These are phyloP conservation scores for Cyclura pinguis DNA, from an alignment of 2,797 vertebrate genomes.

Conservation along the genomic window DNA sequence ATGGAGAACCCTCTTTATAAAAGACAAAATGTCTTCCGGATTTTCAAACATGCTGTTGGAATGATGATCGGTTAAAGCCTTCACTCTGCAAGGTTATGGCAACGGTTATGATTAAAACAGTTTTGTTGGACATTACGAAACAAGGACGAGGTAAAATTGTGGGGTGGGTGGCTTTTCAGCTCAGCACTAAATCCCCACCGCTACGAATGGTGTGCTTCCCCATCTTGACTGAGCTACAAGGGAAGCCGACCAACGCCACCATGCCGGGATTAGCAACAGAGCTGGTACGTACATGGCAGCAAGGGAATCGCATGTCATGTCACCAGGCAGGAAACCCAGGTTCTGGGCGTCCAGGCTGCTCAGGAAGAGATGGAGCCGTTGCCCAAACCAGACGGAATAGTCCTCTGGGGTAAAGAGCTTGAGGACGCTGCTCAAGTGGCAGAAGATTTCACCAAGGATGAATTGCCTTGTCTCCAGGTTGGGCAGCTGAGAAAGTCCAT, in stretches of 20 bases:
- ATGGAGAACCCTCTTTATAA: constrained; percentile 48
- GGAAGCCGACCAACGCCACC: no score
- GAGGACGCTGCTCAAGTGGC: constrained; percentile 32
- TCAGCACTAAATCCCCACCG: neutral
- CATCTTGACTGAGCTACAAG: neutral
- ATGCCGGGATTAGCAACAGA: neutral
- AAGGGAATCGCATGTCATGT: constrained; percentile 56
- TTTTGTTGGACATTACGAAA: no score
- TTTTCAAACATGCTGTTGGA: constrained; percentile 46
- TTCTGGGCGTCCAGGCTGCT: constrained; percentile 42
- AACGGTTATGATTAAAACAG: neutral
- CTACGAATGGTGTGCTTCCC: no score
- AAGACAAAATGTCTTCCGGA: constrained; percentile 47
- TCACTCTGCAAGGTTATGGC: constrained; percentile 44
- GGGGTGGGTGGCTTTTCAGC: neutral
- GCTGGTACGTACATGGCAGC: constrained; percentile 56
- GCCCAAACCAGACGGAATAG: constrained; percentile 45
- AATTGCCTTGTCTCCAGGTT: neutral
- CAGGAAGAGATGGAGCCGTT: constrained; percentile 49
- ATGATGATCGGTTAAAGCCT: neutral
- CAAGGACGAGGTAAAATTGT: neutral
- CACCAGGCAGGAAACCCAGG: constrained; percentile 48
- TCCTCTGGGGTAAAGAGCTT: constrained; percentile 30
- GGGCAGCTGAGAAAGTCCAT: constrained; percentile 19
- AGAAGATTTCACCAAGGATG: constrained; percentile 57